A percentile compares a stretch with the other conserved stretches of the same genome.
Evolutionary conservation across 2,888 invertebrate species (phyloP).

Genomic region (Troglohyphantes excavatus): DNA sequence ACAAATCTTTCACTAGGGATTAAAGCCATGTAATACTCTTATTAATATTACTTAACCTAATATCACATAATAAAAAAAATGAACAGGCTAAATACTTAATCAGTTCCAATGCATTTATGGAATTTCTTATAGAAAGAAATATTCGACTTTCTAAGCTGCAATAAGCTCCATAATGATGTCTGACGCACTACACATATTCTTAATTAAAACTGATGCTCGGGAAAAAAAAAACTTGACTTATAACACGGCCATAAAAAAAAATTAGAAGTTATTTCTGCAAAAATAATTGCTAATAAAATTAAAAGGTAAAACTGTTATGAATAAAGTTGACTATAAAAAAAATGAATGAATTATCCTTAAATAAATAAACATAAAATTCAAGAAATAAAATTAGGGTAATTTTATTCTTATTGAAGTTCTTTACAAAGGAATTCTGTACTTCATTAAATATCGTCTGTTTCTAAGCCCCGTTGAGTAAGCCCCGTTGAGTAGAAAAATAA

Average conservation of each 20-base stretch:
- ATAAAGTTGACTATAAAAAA: constrained; percentile 9
- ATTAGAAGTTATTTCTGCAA: neutral
- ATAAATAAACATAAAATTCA: constrained; percentile 10
- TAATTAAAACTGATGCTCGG: constrained; percentile 48
- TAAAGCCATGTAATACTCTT: too few species aligned
- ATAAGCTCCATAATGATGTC: constrained; percentile 33
- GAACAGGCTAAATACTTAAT: neutral
- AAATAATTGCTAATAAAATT: constrained; percentile 44
- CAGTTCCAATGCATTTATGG: constrained; percentile 27
- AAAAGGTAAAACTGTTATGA: constrained; percentile 34
- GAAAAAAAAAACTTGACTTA: constrained; percentile 2
- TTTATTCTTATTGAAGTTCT: too few species aligned
- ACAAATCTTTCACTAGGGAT: too few species aligned
- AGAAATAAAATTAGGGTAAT: constrained; percentile 23
- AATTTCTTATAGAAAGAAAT: constrained; percentile 18
- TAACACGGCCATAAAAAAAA: neutral
- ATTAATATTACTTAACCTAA: too few species aligned
- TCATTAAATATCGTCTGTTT: constrained; percentile 32
- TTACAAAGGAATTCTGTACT: neutral
- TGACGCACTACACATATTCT: constrained; percentile 21
- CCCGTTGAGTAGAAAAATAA: too few species aligned
- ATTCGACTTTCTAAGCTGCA: neutral
- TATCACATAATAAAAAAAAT: too few species aligned
- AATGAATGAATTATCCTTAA: constrained; percentile 33
- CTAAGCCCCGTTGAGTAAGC: too few species aligned